Conservation (phyloP, 2,888 invertebrate species). For the Chirona hameri region DNA sequence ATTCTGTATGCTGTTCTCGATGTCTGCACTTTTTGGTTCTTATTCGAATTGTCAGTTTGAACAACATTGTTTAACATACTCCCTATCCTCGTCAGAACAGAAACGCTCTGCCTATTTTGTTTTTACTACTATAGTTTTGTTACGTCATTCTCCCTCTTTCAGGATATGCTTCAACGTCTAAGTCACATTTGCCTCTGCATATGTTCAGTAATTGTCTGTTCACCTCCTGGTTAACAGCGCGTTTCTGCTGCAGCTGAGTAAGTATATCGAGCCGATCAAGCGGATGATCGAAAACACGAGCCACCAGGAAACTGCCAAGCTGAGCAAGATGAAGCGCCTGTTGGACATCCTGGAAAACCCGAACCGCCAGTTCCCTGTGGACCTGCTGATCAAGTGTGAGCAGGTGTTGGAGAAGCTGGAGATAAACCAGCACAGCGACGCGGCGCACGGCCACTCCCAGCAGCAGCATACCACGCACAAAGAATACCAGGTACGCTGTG, state of each 20-base stretch:
- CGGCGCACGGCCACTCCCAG: not conserved
- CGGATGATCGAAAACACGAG: constrained; percentile 85
- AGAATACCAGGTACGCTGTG: not conserved
- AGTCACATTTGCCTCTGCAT: no score
- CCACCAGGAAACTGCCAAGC: constrained; percentile 82
- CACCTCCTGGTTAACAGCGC: no score
- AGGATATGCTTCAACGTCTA: no score
- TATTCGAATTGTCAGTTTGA: no score
- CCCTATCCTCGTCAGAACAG: no score
- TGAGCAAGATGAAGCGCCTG: constrained; percentile 91
- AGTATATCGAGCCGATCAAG: constrained; percentile 87
- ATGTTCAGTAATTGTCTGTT: no score
- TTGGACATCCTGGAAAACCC: constrained; percentile 88
- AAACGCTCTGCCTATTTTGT: no score
- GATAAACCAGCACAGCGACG: constrained; percentile 47
- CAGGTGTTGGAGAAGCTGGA: constrained; percentile 84
- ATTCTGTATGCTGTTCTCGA: no score
- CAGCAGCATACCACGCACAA: constrained; percentile 6
- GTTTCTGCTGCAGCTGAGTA: constrained; percentile 63
- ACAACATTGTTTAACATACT: no score
- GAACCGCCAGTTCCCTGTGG: constrained; percentile 79
- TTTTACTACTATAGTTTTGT: no score
- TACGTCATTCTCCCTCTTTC: no score
- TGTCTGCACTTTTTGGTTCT: no score
- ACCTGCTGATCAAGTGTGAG: constrained; percentile 88